phyloP scores from a whole-genome alignment of 2,113 vertebrate species.

The Hippocampus barbouri region DNA sequence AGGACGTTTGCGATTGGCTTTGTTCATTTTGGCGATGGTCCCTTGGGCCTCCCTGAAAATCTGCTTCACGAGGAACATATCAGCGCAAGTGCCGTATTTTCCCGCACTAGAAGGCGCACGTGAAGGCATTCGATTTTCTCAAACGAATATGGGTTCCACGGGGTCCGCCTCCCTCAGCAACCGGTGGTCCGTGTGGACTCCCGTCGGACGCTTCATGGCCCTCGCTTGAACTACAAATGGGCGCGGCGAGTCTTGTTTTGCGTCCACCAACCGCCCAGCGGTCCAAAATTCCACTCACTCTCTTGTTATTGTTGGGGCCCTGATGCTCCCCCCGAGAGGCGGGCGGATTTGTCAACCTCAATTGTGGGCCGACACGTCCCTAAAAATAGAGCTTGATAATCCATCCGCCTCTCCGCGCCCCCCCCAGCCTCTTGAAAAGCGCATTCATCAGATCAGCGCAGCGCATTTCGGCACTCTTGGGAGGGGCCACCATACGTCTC shows the following conservation, averaged over 20 bases:
- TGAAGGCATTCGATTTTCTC: too few species aligned
- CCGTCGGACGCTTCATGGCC: too few species aligned
- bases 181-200: too few species aligned
- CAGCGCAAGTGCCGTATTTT: not conserved
- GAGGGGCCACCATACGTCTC: not conserved
- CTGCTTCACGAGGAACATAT: not conserved
- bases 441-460: not conserved
- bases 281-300: not conserved
- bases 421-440: conserved; percentile 31
- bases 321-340: conserved; percentile 30
- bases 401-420: conserved; percentile 16
- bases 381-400: conserved; percentile 71
- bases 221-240: not conserved
- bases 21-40: not conserved
- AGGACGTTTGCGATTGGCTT: not conserved
- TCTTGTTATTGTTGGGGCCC: conserved; percentile 3
- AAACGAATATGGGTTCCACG: too few species aligned
- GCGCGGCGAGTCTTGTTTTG: not conserved
- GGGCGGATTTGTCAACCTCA: conserved; percentile 50
- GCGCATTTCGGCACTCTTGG: not conserved
- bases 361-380: conserved; percentile 55
- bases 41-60: not conserved
- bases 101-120: too few species aligned
- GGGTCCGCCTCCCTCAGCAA: too few species aligned
- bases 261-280: not conserved